Percentiles rank a stretch among this genome's conserved stretches.
phyloP scores from a whole-genome alignment of 1,140 invertebrate species.

The Calliphora vicina region DNA sequence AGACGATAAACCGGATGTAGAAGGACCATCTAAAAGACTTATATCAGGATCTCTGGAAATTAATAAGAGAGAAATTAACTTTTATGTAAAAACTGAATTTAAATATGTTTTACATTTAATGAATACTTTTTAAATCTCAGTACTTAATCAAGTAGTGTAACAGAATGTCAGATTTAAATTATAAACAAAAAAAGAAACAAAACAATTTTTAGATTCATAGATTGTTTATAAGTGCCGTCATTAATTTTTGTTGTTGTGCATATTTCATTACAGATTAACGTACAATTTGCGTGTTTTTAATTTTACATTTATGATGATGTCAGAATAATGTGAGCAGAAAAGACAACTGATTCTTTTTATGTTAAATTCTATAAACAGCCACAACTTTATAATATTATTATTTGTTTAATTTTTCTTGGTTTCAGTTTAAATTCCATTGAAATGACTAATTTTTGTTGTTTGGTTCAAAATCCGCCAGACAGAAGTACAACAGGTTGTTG shows the following conservation, averaged over 20 bases:
- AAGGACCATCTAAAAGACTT: slow-evolving; percentile 38
- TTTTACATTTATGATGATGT: slow-evolving; percentile 8
- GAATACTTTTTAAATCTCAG: background rate
- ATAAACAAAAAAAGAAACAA: background rate
- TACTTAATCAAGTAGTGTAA: too few relatives aligned
- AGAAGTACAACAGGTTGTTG: background rate
- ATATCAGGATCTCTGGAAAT: slow-evolving; percentile 38
- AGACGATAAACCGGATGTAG: slow-evolving; percentile 35
- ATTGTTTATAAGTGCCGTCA: background rate
- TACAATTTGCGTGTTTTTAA: slow-evolving; percentile 14
- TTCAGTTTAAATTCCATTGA: background rate
- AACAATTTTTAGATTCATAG: slow-evolving; percentile 1
- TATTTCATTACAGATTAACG: slow-evolving; percentile 22
- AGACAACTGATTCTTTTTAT: background rate
- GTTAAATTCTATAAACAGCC: background rate
- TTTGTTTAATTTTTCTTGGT: background rate
- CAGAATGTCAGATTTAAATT: background rate
- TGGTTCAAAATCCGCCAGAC: background rate
- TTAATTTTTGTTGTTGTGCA: background rate
- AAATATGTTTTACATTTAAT: background rate
- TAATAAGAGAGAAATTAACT: background rate
- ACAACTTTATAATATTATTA: background rate
- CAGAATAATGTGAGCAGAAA: background rate
- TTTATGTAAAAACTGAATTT: background rate
- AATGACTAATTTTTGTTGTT: slow-evolving; percentile 9